Base-by-base conservation (phyloP, 2,888 invertebrate species). In the Synanthedon vespiformis region DNA sequence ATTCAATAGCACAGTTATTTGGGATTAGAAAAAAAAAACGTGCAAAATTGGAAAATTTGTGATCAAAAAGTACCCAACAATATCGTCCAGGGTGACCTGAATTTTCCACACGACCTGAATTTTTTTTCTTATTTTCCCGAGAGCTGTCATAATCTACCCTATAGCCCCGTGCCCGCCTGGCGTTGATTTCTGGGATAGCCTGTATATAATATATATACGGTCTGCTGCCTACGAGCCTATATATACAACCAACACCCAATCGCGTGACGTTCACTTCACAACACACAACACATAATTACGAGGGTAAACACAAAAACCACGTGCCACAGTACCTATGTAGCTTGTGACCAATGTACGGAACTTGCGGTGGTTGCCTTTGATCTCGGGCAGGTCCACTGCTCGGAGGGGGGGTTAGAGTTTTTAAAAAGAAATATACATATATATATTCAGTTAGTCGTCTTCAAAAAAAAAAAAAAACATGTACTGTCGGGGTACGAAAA, bases 301-400 rank as follows among this genome's bases (percentile, higher is more conserved):
- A 34, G 34, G 34, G 34, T 34, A 34, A 34, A 34, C 34, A 44
- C 44, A 44, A 44, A 14, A 13, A 14, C 13, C 48, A 48, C 48
- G 16, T 22, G 48, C 75, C 70, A 76, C 80, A 72, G 76, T 97
- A 98, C 98, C 98, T 96, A 98, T 96, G 88, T 97, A 97, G 90
- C 97, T 97, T 91, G 97, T 96, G 90, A 98, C 98, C 91, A 98
- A 93, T 89, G 97, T 98, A 91, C 98, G 94, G 95, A 99, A 99
- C 93, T 98, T 98, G 92, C 96, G 95, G 91, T 97, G 97, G 89
- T 96, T 96, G 88, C 97, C 97, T 90, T 96, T 97, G 90, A 97
- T 95, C 92, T 96, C 97, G 89, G 97, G 97, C 89, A 96, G 94
- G 93, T 98, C 97, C 95, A 97, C 98, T 98, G 70, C 67, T 67